Evolutionary conservation across 2,888 invertebrate species (phyloP), one percentile per base, ranked within the genome.

Genomic region (Atherix ibis): DNA sequence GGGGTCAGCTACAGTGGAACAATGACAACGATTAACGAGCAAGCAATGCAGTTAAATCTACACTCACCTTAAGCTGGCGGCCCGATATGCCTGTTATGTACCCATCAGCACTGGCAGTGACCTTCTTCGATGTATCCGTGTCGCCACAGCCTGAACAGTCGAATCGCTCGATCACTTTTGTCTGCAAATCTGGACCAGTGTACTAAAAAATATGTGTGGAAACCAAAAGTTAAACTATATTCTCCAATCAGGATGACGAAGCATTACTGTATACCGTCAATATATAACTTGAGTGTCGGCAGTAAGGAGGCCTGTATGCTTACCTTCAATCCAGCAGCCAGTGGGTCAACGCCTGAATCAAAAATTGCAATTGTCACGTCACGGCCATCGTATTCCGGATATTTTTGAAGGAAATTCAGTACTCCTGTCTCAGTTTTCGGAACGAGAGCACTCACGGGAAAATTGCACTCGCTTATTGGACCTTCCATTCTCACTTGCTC

Each of bases 121-220:
- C 76, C 42, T 81, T 65, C 39, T 75, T 78, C 33, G 80, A 80
- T 5, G 89, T 92, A 58, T 87, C 87, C 36, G 97, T 91, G 70
- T 98, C 97, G 4, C 97, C 98, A 52, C 88, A 83, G 14, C 98
- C 98, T 47, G 87, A 87, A 52, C 92, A 91, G 65, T 98, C 95
- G 54, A 79, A 85, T 40, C 95, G 72, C 58, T 94, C 94, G 50
- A 97, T 76, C 32, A 98, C 77, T 66, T 98, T 98, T 13, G 79
- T 73, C 50, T 83, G 77, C 27, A 92, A 92, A 56, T 87, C 82
- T 38, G 79, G 75, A 12, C 94, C 85, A 43, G 73, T 68, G 92
- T 94, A 60, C 47, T 47, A 42, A 46, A 41, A 18, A n/a, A n/a
- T n/a, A n/a, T n/a, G n/a, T n/a, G 22, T 39, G 28, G 31, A 25